These are phyloP conservation scores for Philotrypesis tridentata DNA, from an alignment of 1,140 invertebrate genomes.

Conservation along the genomic window DNA sequence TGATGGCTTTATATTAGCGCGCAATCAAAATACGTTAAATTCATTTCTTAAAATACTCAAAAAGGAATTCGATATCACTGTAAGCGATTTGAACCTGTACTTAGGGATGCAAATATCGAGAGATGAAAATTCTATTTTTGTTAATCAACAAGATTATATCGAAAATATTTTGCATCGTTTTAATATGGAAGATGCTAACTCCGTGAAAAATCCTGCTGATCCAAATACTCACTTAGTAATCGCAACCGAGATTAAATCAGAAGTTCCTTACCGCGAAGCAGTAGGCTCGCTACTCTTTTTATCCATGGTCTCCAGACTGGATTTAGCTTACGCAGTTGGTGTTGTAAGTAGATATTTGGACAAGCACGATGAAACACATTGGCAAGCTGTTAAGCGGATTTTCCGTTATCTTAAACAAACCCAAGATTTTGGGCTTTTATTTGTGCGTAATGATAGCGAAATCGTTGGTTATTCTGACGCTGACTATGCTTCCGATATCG, in stretches of 20 bases:
- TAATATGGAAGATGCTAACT: background rate
- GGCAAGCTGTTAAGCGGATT: constrained; percentile 65
- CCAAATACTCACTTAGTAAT: background rate
- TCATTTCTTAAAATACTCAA: background rate
- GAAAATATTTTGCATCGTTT: background rate
- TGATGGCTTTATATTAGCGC: constrained; percentile 36
- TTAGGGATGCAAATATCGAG: constrained; percentile 60
- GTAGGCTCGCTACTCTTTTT: constrained; percentile 68
- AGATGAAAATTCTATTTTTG: background rate
- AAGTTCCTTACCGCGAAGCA: constrained; percentile 63
- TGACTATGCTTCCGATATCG: constrained; percentile 50
- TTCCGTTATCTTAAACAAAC: constrained; percentile 68
- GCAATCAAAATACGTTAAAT: background rate
- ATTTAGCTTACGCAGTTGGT: constrained; percentile 66
- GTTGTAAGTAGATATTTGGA: constrained; percentile 61
- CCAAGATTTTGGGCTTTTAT: constrained; percentile 53
- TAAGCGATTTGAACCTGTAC: constrained; percentile 46
- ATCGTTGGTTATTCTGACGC: constrained; percentile 49
- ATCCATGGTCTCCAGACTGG: constrained; percentile 62
- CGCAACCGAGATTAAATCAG: background rate
- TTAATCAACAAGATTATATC: constrained; percentile 1
- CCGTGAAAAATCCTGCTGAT: background rate
- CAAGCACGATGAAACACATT: constrained; percentile 58
- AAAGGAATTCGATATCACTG: background rate
- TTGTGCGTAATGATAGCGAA: background rate